A percentile compares a stretch with the other conserved stretches of the same genome.
These are phyloP conservation scores for Indicator indicator DNA, from an alignment of 2,113 vertebrate species.

Conservation along the genomic window DNA sequence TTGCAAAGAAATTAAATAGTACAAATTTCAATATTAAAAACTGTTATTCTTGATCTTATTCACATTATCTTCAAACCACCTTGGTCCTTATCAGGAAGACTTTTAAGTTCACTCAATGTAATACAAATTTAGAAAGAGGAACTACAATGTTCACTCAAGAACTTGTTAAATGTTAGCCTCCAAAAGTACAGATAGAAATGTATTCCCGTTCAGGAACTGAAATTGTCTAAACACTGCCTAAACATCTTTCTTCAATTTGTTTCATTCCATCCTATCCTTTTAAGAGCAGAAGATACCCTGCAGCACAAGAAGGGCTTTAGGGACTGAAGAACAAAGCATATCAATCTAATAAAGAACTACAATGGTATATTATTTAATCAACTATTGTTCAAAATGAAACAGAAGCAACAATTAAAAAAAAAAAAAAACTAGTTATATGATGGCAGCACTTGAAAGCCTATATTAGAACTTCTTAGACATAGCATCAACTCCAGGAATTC, in stretches of 20 bases:
- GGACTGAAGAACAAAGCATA: neutral
- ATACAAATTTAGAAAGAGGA: neutral
- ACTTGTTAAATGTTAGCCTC: neutral
- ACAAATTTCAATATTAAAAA: neutral
- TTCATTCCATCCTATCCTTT: neutral
- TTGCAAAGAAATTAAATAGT: neutral
- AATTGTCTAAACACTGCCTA: neutral
- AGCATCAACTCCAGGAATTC: neutral
- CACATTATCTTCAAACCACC: neutral
- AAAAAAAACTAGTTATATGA: neutral
- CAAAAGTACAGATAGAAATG: neutral
- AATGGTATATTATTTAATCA: neutral
- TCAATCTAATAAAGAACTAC: neutral
- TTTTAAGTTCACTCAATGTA: rapidly evolving
- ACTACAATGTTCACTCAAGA: neutral
- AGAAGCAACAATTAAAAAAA: neutral
- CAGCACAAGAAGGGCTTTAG: neutral
- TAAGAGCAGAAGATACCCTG: neutral
- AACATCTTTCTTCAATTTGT: neutral
- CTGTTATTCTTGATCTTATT: neutral
- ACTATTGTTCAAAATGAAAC: neutral
- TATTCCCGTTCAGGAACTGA: neutral
- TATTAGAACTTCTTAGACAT: neutral
- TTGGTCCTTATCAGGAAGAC: neutral
- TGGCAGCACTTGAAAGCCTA: neutral